Base-by-base conservation (phyloP, 2,797 vertebrate genomes). In the Pipistrellus kuhlii region DNA sequence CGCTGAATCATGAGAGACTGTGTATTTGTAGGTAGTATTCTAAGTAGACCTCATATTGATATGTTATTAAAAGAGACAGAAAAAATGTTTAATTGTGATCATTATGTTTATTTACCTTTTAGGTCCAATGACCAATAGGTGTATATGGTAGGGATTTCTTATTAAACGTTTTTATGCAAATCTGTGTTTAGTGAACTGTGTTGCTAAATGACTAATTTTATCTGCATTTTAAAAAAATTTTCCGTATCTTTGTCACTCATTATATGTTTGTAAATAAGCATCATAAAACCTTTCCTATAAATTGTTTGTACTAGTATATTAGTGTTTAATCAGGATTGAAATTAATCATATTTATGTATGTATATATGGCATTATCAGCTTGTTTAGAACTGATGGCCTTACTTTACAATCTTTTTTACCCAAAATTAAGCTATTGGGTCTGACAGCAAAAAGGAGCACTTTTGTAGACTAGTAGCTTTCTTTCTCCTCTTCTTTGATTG, bases 11-110 rank as follows among this genome's bases (percentile, higher is more conserved):
- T 95, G 97, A 94, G 96, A 96, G 97, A 98, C 96, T 97, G 89
- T 97, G 97, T 97, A 88, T 97, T 96, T 98, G 97, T 98, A 93
- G 85, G 92, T 93, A 96, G 96, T 97, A 95, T 96, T 98, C 92
- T 97, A 96, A 97, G 96, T 98, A 98, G 95, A 95, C 68, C 95
- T 97, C 97, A 95, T 97, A 91, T 93, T 94, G 92, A 93, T 94
- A 94, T 81, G 46, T 95, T 97, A 96, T 97, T 98, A 94, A 95
- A 95, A 97, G 93, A 95, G 95, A 94, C 35, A 73, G 90, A 92
- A 96, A 97, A 92, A 75, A 97, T 84, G 46, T 91, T 94, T 96
- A 98, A 97, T 98, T 96, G 97, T 96, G 88, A 91, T 96, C 88
- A 88, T 95, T 94, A 85, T 90, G 78, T 97, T 75, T 77, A 96